Percentiles rank a stretch among this genome's conserved stretches.
phyloP scores from a whole-genome alignment of 2,113 vertebrate species.

The Pituophis catenifer region DNA sequence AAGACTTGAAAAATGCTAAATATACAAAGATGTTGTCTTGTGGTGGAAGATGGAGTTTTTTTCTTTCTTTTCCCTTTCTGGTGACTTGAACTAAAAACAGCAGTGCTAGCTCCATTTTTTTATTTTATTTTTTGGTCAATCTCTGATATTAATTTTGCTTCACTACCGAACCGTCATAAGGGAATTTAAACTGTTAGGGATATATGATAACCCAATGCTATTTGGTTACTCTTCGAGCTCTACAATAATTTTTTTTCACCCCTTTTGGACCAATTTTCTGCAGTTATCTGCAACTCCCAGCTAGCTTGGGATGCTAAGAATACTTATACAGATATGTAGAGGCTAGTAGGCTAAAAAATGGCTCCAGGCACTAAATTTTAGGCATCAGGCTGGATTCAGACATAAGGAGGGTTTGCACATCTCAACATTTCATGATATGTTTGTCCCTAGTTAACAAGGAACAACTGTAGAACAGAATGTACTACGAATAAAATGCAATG shows the following conservation, averaged over 20 bases:
- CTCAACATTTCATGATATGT: neutral
- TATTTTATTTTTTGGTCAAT: neutral
- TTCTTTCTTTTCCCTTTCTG: neutral
- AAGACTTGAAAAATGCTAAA: slow-evolving; percentile 8
- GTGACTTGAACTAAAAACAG: neutral
- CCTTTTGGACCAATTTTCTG: neutral
- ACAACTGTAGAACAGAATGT: neutral
- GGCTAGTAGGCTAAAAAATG: neutral
- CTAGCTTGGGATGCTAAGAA: neutral
- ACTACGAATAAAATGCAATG: neutral
- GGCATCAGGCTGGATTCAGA: neutral
- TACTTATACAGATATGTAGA: neutral
- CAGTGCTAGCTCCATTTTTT: neutral
- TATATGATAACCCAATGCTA: neutral
- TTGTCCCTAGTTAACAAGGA: neutral
- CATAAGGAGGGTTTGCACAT: neutral
- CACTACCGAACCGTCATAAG: neutral
- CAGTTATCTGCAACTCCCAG: neutral
- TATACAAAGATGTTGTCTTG: neutral
- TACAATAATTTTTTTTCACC: neutral
- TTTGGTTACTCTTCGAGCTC: neutral
- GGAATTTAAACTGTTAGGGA: neutral
- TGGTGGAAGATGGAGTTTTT: neutral
- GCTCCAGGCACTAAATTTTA: neutral
- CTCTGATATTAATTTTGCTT: neutral